A percentile compares a stretch with the other conserved stretches of the same genome.
These are phyloP conservation scores for Nyctereutes procyonoides DNA, from an alignment of 2,113 vertebrate species.

Conservation along the genomic window DNA sequence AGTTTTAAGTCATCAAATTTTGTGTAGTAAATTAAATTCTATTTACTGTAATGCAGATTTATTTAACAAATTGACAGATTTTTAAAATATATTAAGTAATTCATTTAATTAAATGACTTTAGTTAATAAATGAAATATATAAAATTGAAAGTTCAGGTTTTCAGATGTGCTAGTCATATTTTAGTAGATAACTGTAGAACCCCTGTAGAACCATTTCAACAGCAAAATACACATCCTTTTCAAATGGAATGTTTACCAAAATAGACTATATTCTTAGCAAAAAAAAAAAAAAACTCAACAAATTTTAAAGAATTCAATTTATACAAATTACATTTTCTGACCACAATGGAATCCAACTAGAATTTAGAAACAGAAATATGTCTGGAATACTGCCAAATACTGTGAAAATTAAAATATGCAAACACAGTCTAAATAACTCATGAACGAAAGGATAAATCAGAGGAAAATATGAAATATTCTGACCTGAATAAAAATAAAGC, in stretches of 20 bases:
- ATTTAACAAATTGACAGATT: not conserved
- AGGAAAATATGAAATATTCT: not conserved
- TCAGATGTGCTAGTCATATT: not conserved
- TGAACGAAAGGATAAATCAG: not conserved
- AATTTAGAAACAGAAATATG: not conserved
- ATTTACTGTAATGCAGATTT: not conserved
- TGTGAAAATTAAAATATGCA: not conserved
- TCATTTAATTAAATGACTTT: not conserved
- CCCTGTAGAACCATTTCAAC: not conserved
- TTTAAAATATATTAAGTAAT: not conserved
- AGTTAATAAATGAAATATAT: not conserved
- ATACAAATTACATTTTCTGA: not conserved
- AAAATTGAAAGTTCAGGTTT: not conserved
- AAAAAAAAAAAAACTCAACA: not conserved
- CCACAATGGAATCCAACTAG: not conserved
- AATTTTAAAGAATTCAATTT: not conserved
- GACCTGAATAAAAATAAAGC: not conserved
- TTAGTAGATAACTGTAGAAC: not conserved
- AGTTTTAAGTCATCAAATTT: not conserved
- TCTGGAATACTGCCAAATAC: not conserved
- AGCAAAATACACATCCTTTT: not conserved
- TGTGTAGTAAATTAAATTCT: not conserved
- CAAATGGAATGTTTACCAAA: not conserved
- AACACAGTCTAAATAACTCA: not conserved
- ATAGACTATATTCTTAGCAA: not conserved